Percentiles rank a stretch among this genome's conserved stretches.
Evolutionary conservation across 2,888 invertebrate genomes (phyloP).

Genomic region (Ferdinandea cuprea): DNA sequence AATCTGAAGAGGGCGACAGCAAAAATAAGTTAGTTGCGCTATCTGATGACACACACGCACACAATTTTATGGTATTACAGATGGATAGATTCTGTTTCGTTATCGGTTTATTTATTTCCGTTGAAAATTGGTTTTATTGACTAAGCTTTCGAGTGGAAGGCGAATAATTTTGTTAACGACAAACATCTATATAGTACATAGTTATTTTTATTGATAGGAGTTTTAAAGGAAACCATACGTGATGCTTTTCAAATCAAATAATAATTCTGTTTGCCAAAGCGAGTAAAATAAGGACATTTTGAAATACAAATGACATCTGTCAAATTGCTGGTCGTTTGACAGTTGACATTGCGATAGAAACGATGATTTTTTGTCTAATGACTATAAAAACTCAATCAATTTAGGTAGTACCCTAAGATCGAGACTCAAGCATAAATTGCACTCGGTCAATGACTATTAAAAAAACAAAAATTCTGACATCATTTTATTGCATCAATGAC

Average conservation of each 20-base stretch:
- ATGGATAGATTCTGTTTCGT: slow-evolving; percentile 45
- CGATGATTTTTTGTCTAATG: slow-evolving; percentile 7
- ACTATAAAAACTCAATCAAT: slow-evolving; percentile 20
- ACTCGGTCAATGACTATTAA: no score
- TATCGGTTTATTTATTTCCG: slow-evolving; percentile 52
- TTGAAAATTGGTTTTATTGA: slow-evolving; percentile 60
- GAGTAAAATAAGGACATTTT: no score
- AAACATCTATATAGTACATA: no score
- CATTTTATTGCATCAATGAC: background rate
- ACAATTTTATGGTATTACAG: slow-evolving; percentile 36
- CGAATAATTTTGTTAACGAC: background rate
- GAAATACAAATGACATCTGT: background rate
- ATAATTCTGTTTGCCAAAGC: no score
- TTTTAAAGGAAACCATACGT: no score
- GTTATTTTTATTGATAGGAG: no score
- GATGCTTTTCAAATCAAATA: no score
- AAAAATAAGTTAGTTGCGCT: slow-evolving; percentile 27
- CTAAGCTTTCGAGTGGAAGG: slow-evolving; percentile 47
- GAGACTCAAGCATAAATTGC: no score
- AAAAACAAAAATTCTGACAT: no score
- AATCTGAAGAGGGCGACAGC: slow-evolving; percentile 36
- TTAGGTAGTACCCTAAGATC: no score
- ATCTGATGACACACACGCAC: slow-evolving; percentile 33
- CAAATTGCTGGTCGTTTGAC: slow-evolving; percentile 15
- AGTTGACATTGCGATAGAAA: background rate